phyloP scores from a whole-genome alignment of 2,797 vertebrate species.

The Coregonus sp. region DNA sequence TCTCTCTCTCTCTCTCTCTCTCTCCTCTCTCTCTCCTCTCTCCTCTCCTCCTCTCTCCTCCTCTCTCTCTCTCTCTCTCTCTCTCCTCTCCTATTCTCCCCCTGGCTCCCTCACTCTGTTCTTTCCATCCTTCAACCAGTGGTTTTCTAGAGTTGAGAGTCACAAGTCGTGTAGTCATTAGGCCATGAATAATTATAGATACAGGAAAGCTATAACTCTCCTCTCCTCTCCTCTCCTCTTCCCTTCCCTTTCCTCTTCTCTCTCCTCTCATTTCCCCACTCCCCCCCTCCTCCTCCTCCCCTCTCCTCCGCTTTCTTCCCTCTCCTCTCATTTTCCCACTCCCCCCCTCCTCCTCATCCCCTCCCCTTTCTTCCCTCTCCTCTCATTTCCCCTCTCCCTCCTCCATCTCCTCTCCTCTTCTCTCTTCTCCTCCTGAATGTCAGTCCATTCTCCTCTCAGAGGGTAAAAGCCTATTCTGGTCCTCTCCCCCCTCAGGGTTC shows the following conservation, averaged over 20 bases:
- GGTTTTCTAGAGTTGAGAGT: constrained; percentile 6
- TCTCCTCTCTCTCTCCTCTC: not conserved
- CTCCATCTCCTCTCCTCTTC: not conserved
- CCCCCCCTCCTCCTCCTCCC: no score
- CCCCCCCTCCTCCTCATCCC: not conserved
- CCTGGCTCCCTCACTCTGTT: not conserved
- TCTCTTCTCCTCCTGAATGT: not conserved
- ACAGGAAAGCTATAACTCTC: constrained; percentile 24
- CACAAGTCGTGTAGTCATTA: constrained; percentile 33
- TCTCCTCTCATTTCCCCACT: no score
- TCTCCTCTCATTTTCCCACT: not conserved
- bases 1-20: not conserved
- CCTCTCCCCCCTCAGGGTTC: not conserved
- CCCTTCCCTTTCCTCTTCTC: no score
- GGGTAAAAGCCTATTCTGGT: no score
- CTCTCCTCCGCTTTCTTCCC: no score
- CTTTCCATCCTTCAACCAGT: not conserved
- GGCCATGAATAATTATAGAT: constrained; percentile 31
- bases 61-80: not conserved
- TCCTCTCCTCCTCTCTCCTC: not conserved
- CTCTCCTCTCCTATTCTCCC: not conserved
- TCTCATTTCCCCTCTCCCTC: not conserved
- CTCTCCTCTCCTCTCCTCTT: not conserved
- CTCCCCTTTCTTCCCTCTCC: not conserved
- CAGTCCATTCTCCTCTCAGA: not conserved